Evolutionary conservation across 2,113 vertebrate species (phyloP).

Genomic region (Smithornis capensis): DNA sequence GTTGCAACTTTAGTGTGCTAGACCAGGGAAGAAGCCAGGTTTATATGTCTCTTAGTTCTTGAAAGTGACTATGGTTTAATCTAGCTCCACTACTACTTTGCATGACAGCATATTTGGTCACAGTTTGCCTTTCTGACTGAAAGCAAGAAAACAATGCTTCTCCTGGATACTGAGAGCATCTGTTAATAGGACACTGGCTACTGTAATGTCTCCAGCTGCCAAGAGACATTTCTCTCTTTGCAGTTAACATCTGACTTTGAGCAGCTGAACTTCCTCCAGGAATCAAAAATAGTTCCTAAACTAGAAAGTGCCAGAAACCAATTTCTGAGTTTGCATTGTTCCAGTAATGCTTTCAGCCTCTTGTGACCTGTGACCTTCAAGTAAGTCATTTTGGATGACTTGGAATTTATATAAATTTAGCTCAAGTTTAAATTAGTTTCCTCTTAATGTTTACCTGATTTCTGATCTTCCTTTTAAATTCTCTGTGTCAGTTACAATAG

Average conservation of each 20-base stretch:
- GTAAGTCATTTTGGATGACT: not conserved
- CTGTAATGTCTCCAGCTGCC: not conserved
- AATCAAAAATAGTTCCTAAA: not conserved
- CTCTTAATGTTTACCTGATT: not conserved
- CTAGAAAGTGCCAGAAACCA: not conserved
- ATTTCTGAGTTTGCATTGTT: conserved; percentile 23
- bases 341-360: not conserved
- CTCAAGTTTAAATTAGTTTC: not conserved
- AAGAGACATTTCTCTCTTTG: not conserved
- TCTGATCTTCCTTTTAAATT: not conserved
- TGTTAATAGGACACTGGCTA: not conserved
- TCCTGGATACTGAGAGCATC: not conserved
- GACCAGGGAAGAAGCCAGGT: not conserved
- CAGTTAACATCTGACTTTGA: not conserved
- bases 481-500: not conserved
- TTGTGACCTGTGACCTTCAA: not conserved
- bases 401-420: not conserved
- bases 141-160: not conserved
- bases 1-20: not conserved
- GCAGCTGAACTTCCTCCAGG: not conserved
- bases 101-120: not conserved
- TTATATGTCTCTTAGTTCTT: not conserved
- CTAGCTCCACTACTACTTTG: not conserved
- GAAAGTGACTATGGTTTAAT: not conserved
- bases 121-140: not conserved